Conservation (phyloP, 2,888 invertebrate genomes). For the Rhaphigaster nebulosa region DNA sequence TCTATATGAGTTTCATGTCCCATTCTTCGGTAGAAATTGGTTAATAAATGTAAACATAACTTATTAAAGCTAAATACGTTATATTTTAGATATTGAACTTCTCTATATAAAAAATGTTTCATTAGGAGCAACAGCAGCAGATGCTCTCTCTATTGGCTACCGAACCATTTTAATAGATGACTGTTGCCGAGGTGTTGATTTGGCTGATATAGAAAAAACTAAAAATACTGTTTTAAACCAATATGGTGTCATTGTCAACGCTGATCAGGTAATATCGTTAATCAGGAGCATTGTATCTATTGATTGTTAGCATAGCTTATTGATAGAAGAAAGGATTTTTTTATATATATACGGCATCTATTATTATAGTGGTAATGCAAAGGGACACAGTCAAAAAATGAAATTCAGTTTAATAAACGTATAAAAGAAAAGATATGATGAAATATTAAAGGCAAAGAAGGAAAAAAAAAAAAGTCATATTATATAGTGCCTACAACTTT, state of each 20-base stretch:
- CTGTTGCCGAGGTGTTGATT: conserved; percentile 89
- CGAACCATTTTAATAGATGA: conserved; percentile 91
- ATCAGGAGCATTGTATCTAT: background rate
- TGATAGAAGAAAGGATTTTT: background rate
- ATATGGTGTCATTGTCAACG: conserved; percentile 85
- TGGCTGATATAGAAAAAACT: conserved; percentile 86
- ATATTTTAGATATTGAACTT: background rate
- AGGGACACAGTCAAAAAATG: no score
- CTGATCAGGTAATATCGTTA: conserved; percentile 75
- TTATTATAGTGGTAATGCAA: no score
- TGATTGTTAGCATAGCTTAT: background rate
- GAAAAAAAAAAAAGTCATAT: no score
- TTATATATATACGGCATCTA: no score
- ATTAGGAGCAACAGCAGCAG: conserved; percentile 86
- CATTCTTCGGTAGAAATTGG: no score
- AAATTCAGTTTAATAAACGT: no score
- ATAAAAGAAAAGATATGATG: no score
- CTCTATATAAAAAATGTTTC: background rate
- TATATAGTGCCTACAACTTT: no score
- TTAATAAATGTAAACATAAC: no score
- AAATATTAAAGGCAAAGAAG: no score
- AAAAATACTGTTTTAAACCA: conserved; percentile 81
- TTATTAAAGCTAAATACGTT: no score
- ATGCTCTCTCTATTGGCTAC: conserved; percentile 92
- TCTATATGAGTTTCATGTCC: no score